Evolutionary conservation across 92 coral and sea anemone genomes (phyloP), one percentile per base, ranked within the genome.

Genomic region (Bergia puertoricense): DNA sequence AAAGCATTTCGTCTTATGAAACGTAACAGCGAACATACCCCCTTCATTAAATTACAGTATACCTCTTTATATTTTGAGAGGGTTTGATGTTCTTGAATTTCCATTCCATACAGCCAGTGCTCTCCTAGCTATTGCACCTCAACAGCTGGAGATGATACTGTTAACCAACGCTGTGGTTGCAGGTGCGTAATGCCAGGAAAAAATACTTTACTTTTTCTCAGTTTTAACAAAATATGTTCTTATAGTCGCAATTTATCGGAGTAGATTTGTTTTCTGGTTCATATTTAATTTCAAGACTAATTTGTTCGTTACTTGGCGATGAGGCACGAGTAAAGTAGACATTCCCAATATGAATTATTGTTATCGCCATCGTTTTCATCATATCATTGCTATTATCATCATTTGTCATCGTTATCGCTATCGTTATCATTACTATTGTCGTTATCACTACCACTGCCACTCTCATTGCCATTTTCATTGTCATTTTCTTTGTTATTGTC

Each of bases 51-150:
- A 6, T 30, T 1, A 20, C 20, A 74, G 42, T 14, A 74, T 74
- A 20, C 16, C 50, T 45, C 23, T 18, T 43, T 77, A 45, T 15
- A 11, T 77, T 20, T 4, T 9, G 8, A 14, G 46, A 78, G 15
- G 50, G 11, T 54, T 80, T 56, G 36, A 80, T 2, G 11, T 62
- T 69, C 45, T 14, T 51, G 68, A 46, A 6, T 39, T 72, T 43
- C 30, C 14, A 23, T 11, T 86, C 23, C 67, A 37, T 71, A 85
- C 89, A 94, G 97, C 94, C 13, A 85, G 95, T 85, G 65, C 89
- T 56, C 92, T 94, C 8, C 93, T 95, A 54, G 93, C 92, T 6
- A 82, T 95, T 51, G 13, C 91, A 22, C 86, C 89, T 11, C 92
- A 95, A 11, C 82, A 81, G 51, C 79, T 95, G 39, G 91, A 91